Evolutionary conservation across 2,888 invertebrate genomes (phyloP).

Genomic region (Tortricodes alternella): DNA sequence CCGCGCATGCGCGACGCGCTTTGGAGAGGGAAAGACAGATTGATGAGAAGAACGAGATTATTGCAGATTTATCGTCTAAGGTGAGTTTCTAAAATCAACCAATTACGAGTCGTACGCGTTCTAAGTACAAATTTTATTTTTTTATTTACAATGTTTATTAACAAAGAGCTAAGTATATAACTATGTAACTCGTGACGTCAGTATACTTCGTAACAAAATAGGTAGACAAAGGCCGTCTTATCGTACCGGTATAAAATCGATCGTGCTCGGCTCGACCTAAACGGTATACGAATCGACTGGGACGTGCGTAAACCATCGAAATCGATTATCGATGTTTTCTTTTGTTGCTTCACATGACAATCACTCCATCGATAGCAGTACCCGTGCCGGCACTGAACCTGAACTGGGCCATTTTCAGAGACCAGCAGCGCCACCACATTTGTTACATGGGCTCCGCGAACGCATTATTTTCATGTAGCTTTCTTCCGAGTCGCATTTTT

Average conservation of each 20-base stretch:
- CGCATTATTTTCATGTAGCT: no score
- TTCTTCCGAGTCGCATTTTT: no score
- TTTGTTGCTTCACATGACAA: not conserved
- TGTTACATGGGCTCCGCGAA: no score
- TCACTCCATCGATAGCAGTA: no score
- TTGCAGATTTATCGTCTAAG: conserved; percentile 91
- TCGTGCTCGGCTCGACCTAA: conserved; percentile 34
- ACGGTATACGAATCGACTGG: conserved; percentile 34
- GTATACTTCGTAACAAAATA: no score
- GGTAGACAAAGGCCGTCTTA: conserved; percentile 22
- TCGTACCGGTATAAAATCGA: conserved; percentile 36
- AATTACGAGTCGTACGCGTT: not conserved
- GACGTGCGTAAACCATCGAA: conserved; percentile 13
- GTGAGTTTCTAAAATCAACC: conserved; percentile 66
- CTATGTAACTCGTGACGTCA: no score
- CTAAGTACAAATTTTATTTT: no score
- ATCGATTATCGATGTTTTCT: not conserved
- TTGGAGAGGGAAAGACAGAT: conserved; percentile 91
- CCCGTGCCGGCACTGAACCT: no score
- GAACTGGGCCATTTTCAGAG: no score
- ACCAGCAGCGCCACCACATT: no score
- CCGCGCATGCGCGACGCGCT: conserved; percentile 88
- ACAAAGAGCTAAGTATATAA: no score
- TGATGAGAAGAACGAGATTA: conserved; percentile 89
- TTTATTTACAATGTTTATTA: no score